These are phyloP conservation scores for Heteropelma amictum DNA, from an alignment of 2,888 invertebrate species.

Conservation along the genomic window DNA sequence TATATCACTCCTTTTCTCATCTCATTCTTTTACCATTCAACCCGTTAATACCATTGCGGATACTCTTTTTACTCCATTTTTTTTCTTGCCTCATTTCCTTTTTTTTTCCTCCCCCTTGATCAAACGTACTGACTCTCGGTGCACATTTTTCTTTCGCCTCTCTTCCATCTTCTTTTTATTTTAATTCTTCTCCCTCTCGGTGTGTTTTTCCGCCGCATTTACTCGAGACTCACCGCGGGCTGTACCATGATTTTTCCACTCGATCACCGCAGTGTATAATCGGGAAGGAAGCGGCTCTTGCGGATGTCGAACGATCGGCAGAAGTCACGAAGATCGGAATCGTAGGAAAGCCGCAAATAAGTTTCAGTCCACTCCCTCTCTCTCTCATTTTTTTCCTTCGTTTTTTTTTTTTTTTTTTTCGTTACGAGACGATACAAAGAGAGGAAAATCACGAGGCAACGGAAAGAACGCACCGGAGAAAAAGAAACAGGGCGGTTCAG, in stretches of 20 bases:
- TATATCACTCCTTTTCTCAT: slow-evolving; percentile 2
- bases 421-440: neutral
- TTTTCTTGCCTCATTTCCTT: neutral
- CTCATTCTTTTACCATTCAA: neutral
- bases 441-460: neutral
- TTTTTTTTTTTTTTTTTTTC: neutral
- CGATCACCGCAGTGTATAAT: slow-evolving; percentile 53
- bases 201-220: neutral
- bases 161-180: neutral
- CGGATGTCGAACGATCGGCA: slow-evolving; percentile 46
- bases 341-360: slow-evolving; percentile 43
- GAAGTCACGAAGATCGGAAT: slow-evolving; percentile 24
- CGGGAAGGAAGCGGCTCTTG: slow-evolving; percentile 44
- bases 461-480: slow-evolving; percentile 19
- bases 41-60: slow-evolving; percentile 14
- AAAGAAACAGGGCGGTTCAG: slow-evolving; percentile 1
- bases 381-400: slow-evolving; percentile 5
- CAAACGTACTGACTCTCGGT: slow-evolving; percentile 8
- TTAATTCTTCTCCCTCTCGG: slow-evolving; percentile 7
- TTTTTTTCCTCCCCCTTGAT: neutral
- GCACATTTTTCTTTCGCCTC: slow-evolving; percentile 7
- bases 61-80: neutral
- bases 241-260: slow-evolving; percentile 48
- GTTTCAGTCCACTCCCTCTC: slow-evolving; percentile 24
- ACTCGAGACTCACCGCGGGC: slow-evolving; percentile 17